These are phyloP conservation scores for Saccostrea echinata DNA, from an alignment of 1,140 invertebrate genomes.

Conservation along the genomic window DNA sequence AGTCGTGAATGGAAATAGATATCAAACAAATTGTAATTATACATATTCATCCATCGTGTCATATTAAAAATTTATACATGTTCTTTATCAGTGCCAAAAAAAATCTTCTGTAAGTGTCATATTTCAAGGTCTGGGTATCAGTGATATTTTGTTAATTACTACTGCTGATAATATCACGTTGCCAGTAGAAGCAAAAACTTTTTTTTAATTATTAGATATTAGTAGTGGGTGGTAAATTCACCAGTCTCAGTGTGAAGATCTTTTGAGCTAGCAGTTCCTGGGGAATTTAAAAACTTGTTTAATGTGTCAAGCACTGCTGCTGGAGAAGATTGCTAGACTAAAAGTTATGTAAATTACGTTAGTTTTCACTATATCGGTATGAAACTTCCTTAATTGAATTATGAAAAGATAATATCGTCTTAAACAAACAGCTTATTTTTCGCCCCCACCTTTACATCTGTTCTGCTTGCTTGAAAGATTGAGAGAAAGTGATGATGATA, in stretches of 20 bases:
- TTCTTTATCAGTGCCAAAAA: too few species aligned
- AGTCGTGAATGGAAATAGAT: too few species aligned
- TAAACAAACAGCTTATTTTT: background rate
- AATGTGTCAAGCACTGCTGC: background rate
- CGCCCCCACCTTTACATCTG: background rate
- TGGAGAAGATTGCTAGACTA: background rate
- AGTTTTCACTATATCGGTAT: slow-evolving; percentile 5
- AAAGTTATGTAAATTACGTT: background rate
- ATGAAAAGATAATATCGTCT: background rate
- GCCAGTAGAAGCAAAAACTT: background rate
- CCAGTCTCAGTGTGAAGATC: background rate
- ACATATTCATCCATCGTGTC: too few species aligned
- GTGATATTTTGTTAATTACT: too few species aligned
- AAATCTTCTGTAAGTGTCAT: too few species aligned
- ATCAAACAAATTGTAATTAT: too few species aligned
- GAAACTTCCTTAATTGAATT: background rate
- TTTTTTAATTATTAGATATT: background rate
- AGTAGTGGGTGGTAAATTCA: background rate
- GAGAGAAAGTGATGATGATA: too few species aligned
- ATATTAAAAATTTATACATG: too few species aligned
- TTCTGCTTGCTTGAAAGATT: background rate
- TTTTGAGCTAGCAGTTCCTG: background rate
- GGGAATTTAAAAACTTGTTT: background rate
- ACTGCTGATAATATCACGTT: background rate
- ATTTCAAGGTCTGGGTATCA: too few species aligned